Base-by-base conservation (phyloP, 2,113 vertebrate genomes). In the Halichoerus grypus region DNA sequence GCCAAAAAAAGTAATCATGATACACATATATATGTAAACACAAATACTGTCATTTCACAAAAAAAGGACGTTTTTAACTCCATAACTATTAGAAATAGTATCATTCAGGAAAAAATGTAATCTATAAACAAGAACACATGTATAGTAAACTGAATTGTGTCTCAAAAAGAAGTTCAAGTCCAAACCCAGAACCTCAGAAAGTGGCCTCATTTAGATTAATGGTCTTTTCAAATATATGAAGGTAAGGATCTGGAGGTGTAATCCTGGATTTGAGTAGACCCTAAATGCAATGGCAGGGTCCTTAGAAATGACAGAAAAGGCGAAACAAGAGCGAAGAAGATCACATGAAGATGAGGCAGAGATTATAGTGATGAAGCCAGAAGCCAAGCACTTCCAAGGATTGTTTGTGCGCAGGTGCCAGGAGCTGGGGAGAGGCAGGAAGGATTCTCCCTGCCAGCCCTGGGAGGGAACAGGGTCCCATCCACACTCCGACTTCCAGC, bases 371-470 rank as follows among this genome's bases (percentile, higher is more conserved):
- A 55, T 67, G 49, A 63, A 85, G 6, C 4, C 28, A 74, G 28
- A 61, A 63, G 31, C 36, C 33, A 61, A 67, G 72, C 18, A 86
- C 7, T 0, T 18, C 16, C 65, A 33, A 61, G 0, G 0, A 61
- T 31, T 18, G 0, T 0, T 31, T 18, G 0, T 0, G 24, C 31
- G 4, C 3, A 51, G 12, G 16, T 7, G 11, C 36, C 36, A 18
- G 65, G n/a, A 36, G 12, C 31, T 72, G 28, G 22, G 6, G 51
- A 87, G 24, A 67, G 14, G 22, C 28, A 88, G 21, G 26, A 51
- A 59, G 14, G 26, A 74, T 28, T 53, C 12, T 74, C 22, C 15
- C 7, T 4, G 3, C 13, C 42, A 28, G 15, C 0, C 24, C 24
- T 42, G 7, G 4, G 33, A 28, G n/a, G 7, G 18, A 53, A 4